These are phyloP conservation scores for Hydrocynus forskahlii DNA, from an alignment of 2,797 vertebrate species.

Conservation along the genomic window DNA sequence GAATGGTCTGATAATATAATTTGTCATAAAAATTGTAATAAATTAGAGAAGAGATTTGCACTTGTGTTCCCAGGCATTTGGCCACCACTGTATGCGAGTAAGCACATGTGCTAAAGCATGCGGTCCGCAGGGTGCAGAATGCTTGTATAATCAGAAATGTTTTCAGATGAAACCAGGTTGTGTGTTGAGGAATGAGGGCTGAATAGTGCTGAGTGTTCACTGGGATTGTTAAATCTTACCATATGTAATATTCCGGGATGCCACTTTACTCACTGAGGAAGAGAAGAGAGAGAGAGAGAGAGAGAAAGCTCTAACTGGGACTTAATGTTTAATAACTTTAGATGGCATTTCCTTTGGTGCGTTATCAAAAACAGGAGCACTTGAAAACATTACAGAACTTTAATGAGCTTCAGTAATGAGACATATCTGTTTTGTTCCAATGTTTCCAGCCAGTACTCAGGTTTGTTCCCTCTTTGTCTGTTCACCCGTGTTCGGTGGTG, in stretches of 20 bases:
- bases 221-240: conserved; percentile 69
- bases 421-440: not conserved
- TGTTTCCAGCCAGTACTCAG: conserved; percentile 4
- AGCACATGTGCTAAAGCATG: not conserved
- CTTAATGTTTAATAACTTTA: not conserved
- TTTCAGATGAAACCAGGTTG: conserved; percentile 37
- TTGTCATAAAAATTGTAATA: no score
- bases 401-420: not conserved
- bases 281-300: not conserved
- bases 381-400: not conserved
- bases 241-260: conserved; percentile 61
- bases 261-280: conserved; percentile 65
- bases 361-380: not conserved
- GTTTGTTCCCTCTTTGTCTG: not conserved
- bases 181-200: conserved; percentile 25
- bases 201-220: not conserved
- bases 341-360: not conserved
- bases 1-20: no score
- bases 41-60: no score
- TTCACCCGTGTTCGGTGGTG: not conserved
- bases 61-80: no score
- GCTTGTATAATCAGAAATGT: conserved; percentile 32
- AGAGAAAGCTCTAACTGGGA: not conserved
- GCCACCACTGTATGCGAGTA: no score
- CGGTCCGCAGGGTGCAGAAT: conserved; percentile 20